Conservation (phyloP, 1,140 invertebrate species). For the Cotesia vestalis region DNA sequence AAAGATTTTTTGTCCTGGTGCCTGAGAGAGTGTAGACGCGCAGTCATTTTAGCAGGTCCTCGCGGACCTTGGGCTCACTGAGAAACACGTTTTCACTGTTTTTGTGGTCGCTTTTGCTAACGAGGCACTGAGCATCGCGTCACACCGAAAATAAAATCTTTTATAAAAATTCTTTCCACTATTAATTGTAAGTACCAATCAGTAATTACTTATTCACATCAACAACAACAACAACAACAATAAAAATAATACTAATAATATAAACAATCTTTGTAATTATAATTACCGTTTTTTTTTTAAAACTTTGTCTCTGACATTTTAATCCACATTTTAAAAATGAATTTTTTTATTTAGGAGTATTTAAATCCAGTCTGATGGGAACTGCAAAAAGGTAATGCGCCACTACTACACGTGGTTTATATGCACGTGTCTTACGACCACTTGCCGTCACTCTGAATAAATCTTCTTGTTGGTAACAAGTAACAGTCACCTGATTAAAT, state of each 20-base stretch:
- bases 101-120: conserved; percentile 44
- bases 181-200: background rate
- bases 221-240: no score
- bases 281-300: no score
- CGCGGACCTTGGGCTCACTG: conserved; percentile 48
- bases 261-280: no score
- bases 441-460: conserved; percentile 14
- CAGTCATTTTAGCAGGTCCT: conserved; percentile 64
- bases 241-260: no score
- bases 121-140: conserved; percentile 62
- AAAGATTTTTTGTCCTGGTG: conserved; percentile 62
- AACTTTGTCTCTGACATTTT: no score
- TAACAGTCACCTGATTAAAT: no score
- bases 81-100: conserved; percentile 50
- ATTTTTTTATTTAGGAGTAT: background rate
- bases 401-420: conserved; percentile 1
- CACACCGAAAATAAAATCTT: conserved; percentile 20
- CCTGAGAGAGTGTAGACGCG: conserved; percentile 63
- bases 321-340: background rate
- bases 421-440: conserved; percentile 19
- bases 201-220: background rate
- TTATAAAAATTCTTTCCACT: conserved; percentile 2
- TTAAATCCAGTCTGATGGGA: background rate
- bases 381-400: conserved; percentile 1
- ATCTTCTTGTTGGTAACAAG: background rate